These are phyloP conservation scores for Drosophila multiciliata DNA, from an alignment of 2,888 invertebrate genomes.

Conservation along the genomic window DNA sequence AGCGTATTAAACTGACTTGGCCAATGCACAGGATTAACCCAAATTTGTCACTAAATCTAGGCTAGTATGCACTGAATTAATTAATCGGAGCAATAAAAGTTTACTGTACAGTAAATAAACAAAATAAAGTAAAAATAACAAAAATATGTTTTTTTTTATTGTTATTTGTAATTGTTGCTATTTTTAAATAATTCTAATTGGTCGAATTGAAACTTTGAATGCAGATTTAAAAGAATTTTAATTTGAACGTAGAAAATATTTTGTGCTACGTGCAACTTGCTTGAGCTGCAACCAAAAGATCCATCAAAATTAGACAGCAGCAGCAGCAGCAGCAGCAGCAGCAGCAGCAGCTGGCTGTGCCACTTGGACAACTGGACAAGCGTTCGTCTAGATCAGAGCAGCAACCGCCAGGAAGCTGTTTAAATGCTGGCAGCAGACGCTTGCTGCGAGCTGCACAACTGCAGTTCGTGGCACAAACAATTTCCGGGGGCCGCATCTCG, in stretches of 20 bases:
- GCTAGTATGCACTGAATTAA: not conserved
- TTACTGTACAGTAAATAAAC: not conserved
- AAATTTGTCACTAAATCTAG: constrained; percentile 3
- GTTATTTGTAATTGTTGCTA: not conserved
- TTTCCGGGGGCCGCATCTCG: constrained; percentile 64
- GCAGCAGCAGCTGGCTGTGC: constrained; percentile 42
- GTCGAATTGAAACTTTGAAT: not conserved
- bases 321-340: constrained; percentile 31
- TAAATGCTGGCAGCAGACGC: constrained; percentile 56
- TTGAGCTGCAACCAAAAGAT: constrained; percentile 32
- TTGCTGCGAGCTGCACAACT: constrained; percentile 50
- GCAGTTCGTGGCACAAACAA: constrained; percentile 74
- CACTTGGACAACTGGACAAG: constrained; percentile 39
- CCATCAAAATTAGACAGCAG: constrained; percentile 46
- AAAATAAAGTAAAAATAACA: not conserved
- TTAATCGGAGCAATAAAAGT: not conserved
- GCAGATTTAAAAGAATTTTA: not conserved
- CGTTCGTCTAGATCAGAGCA: constrained; percentile 32
- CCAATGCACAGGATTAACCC: constrained; percentile 14
- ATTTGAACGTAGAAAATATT: constrained; percentile 3
- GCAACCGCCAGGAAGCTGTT: constrained; percentile 63
- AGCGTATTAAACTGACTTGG: not conserved
- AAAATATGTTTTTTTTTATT: not conserved
- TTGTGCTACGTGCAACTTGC: constrained; percentile 8
- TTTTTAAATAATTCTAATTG: not conserved